Percentiles rank a stretch among this genome's conserved stretches.
Conservation (phyloP, 2,113 vertebrate genomes). For the Plecturocebus donacophilus region DNA sequence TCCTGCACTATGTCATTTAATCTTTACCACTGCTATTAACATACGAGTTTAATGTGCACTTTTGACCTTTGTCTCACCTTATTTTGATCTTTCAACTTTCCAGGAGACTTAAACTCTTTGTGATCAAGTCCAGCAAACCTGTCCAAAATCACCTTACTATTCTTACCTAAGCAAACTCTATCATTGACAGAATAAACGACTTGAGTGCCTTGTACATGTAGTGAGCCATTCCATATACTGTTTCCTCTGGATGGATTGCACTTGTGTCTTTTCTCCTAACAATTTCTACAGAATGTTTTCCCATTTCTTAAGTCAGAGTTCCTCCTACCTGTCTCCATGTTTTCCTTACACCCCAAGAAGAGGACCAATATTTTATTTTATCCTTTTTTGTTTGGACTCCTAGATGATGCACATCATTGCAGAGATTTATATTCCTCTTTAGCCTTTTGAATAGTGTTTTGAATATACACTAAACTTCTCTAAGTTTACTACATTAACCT, state of each 20-base stretch:
- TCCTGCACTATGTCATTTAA: not conserved
- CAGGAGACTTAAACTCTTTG: not conserved
- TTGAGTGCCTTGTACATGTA: not conserved
- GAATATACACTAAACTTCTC: not conserved
- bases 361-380: not conserved
- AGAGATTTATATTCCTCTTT: not conserved
- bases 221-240: accelerated
- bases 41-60: not conserved
- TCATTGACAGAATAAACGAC: too few relatives aligned
- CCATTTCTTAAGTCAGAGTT: not conserved
- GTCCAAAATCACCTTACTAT: not conserved
- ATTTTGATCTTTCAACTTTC: not conserved
- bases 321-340: not conserved
- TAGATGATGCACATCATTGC: not conserved
- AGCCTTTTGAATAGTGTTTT: not conserved
- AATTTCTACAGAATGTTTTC: not conserved
- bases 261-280: not conserved
- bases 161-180: not conserved
- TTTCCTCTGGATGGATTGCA: not conserved
- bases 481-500: not conserved
- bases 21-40: not conserved
- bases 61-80: not conserved
- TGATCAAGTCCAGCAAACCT: not conserved
- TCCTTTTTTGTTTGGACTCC: not conserved
- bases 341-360: not conserved